phyloP scores from a whole-genome alignment of 2,888 invertebrate genomes.

The Drosophila mettleri region DNA sequence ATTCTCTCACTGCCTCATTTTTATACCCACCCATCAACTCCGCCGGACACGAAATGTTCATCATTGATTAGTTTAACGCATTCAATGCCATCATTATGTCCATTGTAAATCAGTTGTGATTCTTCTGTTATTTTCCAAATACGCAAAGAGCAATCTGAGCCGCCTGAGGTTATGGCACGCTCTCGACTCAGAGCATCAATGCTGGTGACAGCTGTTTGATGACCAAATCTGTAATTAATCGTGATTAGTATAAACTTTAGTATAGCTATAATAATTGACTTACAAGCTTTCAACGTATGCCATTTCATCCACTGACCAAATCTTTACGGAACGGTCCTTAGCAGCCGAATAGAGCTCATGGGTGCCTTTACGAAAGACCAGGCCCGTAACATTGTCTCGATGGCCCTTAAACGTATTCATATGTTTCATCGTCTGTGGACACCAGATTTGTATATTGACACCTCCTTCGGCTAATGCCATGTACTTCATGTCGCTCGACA shows the following conservation, averaged over 20 bases:
- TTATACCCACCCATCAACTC: conserved; percentile 91
- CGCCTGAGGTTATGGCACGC: conserved; percentile 94
- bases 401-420: conserved; percentile 93
- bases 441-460: conserved; percentile 92
- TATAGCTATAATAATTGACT: conserved; percentile 39
- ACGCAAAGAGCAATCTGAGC: conserved; percentile 93
- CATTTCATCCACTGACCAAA: conserved; percentile 98
- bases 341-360: conserved; percentile 94
- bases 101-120: conserved; percentile 97
- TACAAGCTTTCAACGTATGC: conserved; percentile 96
- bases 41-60: conserved; percentile 96
- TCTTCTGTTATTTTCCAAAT: conserved; percentile 99
- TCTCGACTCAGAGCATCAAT: conserved; percentile 95
- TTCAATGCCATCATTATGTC: conserved; percentile 93
- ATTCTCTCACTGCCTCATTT: background rate
- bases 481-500: conserved; percentile 93
- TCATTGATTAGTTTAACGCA: conserved; percentile 96
- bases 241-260: background rate
- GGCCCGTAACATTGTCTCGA: conserved; percentile 89
- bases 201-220: conserved; percentile 93
- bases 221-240: conserved; percentile 88
- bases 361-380: conserved; percentile 93
- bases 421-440: conserved; percentile 90
- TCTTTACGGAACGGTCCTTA: conserved; percentile 93
- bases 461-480: conserved; percentile 90